These are phyloP conservation scores for Littorina saxatilis DNA, from an alignment of 1,140 invertebrate species.

Conservation along the genomic window DNA sequence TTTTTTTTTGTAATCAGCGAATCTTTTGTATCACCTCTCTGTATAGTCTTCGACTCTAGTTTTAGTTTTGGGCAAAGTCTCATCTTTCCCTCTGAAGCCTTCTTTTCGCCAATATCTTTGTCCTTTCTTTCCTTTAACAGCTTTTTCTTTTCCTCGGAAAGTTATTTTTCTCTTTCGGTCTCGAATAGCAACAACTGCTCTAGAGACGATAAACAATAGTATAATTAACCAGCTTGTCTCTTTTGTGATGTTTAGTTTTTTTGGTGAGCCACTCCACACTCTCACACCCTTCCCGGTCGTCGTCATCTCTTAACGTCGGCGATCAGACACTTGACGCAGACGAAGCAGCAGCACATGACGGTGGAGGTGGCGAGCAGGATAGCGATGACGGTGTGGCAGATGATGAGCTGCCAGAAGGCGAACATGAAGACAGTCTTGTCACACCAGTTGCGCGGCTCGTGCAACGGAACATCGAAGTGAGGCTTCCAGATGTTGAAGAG, in stretches of 20 bases:
- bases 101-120: too few species aligned
- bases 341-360: constrained; percentile 56
- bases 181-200: too few species aligned
- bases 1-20: too few species aligned
- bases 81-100: too few species aligned
- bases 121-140: too few species aligned
- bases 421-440: constrained; percentile 67
- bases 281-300: not conserved
- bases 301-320: constrained; percentile 35
- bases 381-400: constrained; percentile 55
- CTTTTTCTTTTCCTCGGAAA: too few species aligned
- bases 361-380: constrained; percentile 36
- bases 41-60: too few species aligned
- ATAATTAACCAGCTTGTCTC: too few species aligned
- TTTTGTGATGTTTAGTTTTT: not conserved
- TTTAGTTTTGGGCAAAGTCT: too few species aligned
- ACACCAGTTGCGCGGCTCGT: constrained; percentile 75
- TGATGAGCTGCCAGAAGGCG: constrained; percentile 80
- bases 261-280: not conserved
- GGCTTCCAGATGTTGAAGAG: constrained; percentile 62
- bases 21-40: too few species aligned
- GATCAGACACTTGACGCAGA: constrained; percentile 52
- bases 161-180: too few species aligned
- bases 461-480: constrained; percentile 78
- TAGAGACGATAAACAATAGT: too few species aligned